Percentiles rank a stretch among this genome's conserved stretches.
phyloP scores from a whole-genome alignment of 1,140 invertebrate genomes.

The Diorhabda elongata region DNA sequence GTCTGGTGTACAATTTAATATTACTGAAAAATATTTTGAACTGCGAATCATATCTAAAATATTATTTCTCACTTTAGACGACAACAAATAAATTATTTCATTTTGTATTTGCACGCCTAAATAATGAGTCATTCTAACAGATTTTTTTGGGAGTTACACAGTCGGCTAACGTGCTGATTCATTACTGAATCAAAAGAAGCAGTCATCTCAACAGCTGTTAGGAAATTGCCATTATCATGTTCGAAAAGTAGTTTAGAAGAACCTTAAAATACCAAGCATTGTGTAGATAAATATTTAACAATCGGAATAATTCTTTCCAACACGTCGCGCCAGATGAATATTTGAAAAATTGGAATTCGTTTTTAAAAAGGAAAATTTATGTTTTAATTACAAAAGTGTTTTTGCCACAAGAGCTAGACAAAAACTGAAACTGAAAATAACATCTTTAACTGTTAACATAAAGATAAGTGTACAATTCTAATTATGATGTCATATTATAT shows the following conservation, averaged over 20 bases:
- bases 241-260: slow-evolving; percentile 16
- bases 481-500: no score
- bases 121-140: slow-evolving; percentile 13
- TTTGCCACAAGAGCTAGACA: no score
- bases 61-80: slow-evolving; percentile 34
- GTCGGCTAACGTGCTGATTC: slow-evolving; percentile 9
- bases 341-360: no score
- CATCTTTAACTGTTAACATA: no score
- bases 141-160: slow-evolving; percentile 18
- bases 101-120: slow-evolving; percentile 24
- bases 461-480: no score
- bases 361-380: no score
- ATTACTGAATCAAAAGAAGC: no score
- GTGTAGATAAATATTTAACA: slow-evolving; percentile 18
- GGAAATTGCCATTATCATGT: slow-evolving; percentile 18
- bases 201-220: no score
- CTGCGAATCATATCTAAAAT: slow-evolving; percentile 36
- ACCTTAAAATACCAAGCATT: slow-evolving; percentile 21
- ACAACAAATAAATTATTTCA: slow-evolving; percentile 35
- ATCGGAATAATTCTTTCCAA: slow-evolving; percentile 23
- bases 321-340: no score
- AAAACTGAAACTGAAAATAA: no score
- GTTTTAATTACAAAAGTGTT: no score
- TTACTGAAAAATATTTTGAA: slow-evolving; percentile 45
- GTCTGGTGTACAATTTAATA: slow-evolving; percentile 47